Percentiles rank a stretch among this genome's conserved stretches.
Evolutionary conservation across 1,140 invertebrate genomes (phyloP).

Genomic region (Hyphantria cunea): DNA sequence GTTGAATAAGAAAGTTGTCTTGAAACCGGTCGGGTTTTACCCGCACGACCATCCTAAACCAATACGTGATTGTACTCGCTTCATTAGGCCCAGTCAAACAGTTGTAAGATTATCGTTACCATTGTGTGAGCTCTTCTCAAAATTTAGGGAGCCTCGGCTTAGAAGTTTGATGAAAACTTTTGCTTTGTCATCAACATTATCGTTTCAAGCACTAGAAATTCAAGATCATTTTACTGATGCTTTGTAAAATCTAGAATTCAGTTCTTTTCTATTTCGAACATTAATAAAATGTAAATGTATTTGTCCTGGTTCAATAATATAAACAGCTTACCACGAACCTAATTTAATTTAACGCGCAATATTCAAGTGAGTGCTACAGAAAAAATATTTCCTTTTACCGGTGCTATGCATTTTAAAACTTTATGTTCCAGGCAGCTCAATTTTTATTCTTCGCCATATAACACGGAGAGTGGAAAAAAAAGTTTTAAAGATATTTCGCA

Average conservation of each 20-base stretch:
- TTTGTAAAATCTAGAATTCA: too few species aligned
- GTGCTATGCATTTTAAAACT: constrained; percentile 22
- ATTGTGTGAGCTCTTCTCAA: constrained; percentile 1
- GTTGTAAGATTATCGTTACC: constrained; percentile 11
- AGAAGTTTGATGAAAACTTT: too few species aligned
- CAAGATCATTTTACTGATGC: not conserved
- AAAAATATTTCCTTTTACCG: not conserved
- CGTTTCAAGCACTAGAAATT: not conserved
- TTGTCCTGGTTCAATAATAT: too few species aligned
- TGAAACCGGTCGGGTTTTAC: constrained; percentile 7
- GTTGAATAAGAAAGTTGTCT: constrained; percentile 22
- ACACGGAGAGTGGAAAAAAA: constrained; percentile 7
- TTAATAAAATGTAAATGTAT: too few species aligned
- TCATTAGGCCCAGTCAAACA: constrained; percentile 37
- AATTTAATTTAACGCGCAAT: constrained; percentile 2
- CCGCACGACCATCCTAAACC: constrained; percentile 42
- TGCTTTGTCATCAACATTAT: not conserved
- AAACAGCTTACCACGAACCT: not conserved
- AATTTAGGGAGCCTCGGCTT: too few species aligned
- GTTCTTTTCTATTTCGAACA: too few species aligned
- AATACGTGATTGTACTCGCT: constrained; percentile 41
- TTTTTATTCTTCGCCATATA: not conserved
- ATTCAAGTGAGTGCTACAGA: not conserved
- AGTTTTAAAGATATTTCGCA: constrained; percentile 19
- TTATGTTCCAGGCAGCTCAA: not conserved